Evolutionary conservation across 2,113 vertebrate species (phyloP).

Genomic region (Bungarus multicinctus): DNA sequence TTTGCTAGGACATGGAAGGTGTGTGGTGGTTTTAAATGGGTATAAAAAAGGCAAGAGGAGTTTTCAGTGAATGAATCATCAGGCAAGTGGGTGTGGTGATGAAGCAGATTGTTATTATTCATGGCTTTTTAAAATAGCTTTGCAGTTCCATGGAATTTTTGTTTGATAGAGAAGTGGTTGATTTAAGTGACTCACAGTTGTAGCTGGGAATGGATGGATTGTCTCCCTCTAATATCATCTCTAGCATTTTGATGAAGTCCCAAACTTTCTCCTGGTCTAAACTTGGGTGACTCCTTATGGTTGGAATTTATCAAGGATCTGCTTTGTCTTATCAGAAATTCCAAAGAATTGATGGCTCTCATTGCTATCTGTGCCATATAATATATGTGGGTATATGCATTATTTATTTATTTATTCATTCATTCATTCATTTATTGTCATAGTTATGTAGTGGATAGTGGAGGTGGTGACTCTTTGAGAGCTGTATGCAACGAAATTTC

Average conservation of each 20-base stretch:
- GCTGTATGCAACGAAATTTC: no score
- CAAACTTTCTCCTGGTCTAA: background rate
- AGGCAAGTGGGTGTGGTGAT: background rate
- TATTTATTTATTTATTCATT: no score
- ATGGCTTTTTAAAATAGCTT: background rate
- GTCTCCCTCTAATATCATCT: background rate
- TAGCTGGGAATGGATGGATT: background rate
- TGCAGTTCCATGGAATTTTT: background rate
- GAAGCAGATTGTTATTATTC: background rate
- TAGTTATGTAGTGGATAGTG: no score
- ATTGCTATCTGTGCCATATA: background rate
- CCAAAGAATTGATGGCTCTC: background rate
- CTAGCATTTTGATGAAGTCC: background rate
- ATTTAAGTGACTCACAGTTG: background rate
- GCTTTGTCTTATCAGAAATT: background rate
- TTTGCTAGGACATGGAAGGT: background rate
- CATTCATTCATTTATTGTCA: no score
- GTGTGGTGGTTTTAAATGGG: background rate
- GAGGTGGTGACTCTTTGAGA: no score
- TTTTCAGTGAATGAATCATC: background rate
- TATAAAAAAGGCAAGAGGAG: background rate
- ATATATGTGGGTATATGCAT: no score
- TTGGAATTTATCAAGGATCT: background rate
- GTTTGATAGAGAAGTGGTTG: background rate
- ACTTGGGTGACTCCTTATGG: background rate